Conservation (phyloP, 1,140 invertebrate species). For the Bombus superbus region DNA sequence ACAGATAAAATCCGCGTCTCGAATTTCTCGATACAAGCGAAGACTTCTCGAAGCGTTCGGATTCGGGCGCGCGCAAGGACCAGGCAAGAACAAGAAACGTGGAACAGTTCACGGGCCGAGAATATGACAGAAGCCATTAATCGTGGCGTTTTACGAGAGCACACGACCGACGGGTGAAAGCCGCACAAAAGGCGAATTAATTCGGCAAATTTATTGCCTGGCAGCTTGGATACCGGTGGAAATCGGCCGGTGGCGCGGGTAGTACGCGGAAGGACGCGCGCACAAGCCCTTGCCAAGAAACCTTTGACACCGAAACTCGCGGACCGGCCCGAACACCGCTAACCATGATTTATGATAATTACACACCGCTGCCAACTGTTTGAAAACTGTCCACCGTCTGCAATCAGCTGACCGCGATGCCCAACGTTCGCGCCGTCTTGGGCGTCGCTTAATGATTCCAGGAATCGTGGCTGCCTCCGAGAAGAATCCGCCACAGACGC, state of each 20-base stretch:
- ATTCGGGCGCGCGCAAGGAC: neutral
- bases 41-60: neutral
- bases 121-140: slow-evolving; percentile 72
- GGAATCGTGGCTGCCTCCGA: slow-evolving; percentile 59
- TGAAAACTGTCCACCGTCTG: slow-evolving; percentile 74
- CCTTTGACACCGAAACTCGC: slow-evolving; percentile 48
- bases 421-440: slow-evolving; percentile 17
- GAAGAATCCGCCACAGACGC: slow-evolving; percentile 10
- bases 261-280: slow-evolving; percentile 10
- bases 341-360: slow-evolving; percentile 77
- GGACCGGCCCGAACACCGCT: neutral
- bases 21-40: neutral
- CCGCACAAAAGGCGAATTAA: slow-evolving; percentile 80
- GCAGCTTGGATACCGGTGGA: slow-evolving; percentile 64
- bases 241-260: neutral
- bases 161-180: slow-evolving; percentile 57
- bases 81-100: neutral
- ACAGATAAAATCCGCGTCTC: neutral
- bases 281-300: slow-evolving; percentile 40
- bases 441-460: slow-evolving; percentile 71
- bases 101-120: slow-evolving; percentile 23
- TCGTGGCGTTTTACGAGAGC: slow-evolving; percentile 74
- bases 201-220: slow-evolving; percentile 77
- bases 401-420: slow-evolving; percentile 72
- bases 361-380: slow-evolving; percentile 70